phyloP scores from a whole-genome alignment of 2,888 invertebrate genomes.

The Petrophora chlorosata region DNA sequence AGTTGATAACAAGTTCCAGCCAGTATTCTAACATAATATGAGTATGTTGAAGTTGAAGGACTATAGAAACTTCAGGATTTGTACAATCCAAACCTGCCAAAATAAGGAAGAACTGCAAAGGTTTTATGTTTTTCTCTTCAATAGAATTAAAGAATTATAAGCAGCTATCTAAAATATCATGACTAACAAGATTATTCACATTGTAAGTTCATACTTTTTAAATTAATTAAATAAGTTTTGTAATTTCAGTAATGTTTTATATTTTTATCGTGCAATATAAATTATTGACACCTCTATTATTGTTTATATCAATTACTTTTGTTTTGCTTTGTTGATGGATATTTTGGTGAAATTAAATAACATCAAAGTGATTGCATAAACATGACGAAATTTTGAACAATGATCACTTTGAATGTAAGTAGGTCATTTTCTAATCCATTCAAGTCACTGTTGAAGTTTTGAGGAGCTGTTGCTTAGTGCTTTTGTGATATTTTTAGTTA shows the following conservation, averaged over 20 bases:
- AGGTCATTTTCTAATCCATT: conserved; percentile 69
- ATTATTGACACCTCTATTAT: background rate
- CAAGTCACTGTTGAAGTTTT: conserved; percentile 44
- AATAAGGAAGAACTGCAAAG: no score
- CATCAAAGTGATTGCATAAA: conserved; percentile 15
- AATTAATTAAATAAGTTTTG: no score
- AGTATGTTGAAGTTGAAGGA: no score
- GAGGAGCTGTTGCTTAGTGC: conserved; percentile 30
- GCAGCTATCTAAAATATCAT: no score
- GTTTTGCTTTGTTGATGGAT: background rate
- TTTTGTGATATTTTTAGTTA: conserved; percentile 1
- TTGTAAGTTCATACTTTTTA: no score
- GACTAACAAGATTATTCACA: no score
- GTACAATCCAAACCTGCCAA: no score
- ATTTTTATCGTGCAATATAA: background rate
- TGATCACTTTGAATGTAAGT: conserved; percentile 52
- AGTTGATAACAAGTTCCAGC: no score
- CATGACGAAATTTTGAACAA: conserved; percentile 44
- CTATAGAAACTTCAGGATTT: no score
- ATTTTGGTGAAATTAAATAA: conserved; percentile 8
- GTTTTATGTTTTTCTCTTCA: no score
- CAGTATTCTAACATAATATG: no score
- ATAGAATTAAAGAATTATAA: no score
- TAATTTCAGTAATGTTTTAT: background rate
- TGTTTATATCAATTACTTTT: background rate